These are phyloP conservation scores for Nomada goodeniana DNA, from an alignment of 2,888 invertebrate species.

Conservation along the genomic window DNA sequence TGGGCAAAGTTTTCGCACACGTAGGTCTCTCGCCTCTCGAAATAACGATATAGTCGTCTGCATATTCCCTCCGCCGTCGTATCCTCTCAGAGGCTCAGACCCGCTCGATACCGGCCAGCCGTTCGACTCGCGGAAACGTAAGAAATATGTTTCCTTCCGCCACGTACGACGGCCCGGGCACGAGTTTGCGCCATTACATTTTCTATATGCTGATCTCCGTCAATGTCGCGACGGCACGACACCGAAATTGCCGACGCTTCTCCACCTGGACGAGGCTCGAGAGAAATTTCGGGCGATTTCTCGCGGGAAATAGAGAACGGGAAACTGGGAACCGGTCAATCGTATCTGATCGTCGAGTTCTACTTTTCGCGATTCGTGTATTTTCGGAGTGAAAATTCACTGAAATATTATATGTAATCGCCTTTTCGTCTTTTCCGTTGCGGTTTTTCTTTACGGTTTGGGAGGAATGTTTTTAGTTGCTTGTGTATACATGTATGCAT, in stretches of 20 bases:
- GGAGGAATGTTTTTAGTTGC: too few species aligned
- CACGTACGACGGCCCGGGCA: background rate
- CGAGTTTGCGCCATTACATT: background rate
- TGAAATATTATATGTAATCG: too few species aligned
- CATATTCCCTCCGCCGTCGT: background rate
- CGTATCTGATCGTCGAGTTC: background rate
- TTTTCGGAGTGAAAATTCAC: background rate
- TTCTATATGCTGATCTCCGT: slow-evolving; percentile 29
- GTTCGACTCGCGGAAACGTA: background rate
- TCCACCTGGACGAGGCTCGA: background rate
- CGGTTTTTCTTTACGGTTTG: too few species aligned
- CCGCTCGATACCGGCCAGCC: background rate
- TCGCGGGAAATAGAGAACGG: slow-evolving; percentile 40
- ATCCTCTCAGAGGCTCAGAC: background rate
- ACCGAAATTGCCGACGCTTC: slow-evolving; percentile 17
- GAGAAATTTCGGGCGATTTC: slow-evolving; percentile 26
- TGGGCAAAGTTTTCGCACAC: slow-evolving; percentile 57
- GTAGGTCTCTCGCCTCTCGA: slow-evolving; percentile 27
- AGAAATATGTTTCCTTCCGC: slow-evolving; percentile 8
- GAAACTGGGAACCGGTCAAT: slow-evolving; percentile 14
- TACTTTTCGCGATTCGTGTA: background rate
- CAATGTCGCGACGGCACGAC: background rate
- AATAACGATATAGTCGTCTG: slow-evolving; percentile 43
- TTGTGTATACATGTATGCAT: too few species aligned
- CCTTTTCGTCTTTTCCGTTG: too few species aligned